Base-by-base conservation (phyloP, 2,888 invertebrate species). In the Drosophila meridiana region DNA sequence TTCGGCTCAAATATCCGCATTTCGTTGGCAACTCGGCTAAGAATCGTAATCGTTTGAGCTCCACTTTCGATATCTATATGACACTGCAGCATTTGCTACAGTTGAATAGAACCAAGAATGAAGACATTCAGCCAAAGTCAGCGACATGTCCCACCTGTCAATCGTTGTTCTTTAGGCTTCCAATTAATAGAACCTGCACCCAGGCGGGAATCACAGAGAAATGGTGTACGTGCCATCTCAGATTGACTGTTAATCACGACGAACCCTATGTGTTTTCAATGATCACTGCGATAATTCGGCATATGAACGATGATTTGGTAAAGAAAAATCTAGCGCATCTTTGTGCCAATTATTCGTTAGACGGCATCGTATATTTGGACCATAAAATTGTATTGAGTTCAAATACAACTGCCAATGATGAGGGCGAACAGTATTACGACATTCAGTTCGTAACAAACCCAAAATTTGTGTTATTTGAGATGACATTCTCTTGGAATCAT, bases 1-100 rank as follows among this genome's bases (percentile, higher is more conserved):
- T 50, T 9, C 50, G 50, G 4, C 50, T 2, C 32, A 50, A 9
- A n/a, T 50, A 50, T n/a, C 32, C 9, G n/a, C 32, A 0, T 9
- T 32, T n/a, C 5, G 50, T 50, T 8, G 32, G 4, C 9, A 50
- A 50, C 11, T n/a, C 32, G 32, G 5, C n/a, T 1, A n/a, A 32
- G 50, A 50, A 50, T n/a, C 50, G 50, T 6, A 50, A 50, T n/a
- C 50, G 50, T 2, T 28, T 50, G 50, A 50, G 50, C 9, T 50
- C 50, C n/a, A 50, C 50, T 5, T 50, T 4, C 2, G 50, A 50
- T n/a, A 50, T 50, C 2, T 50, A 50, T 2, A 50, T 32, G 50
- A 50, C 50, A n/a, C 50, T 50, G 2, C 48, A 50, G 4, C 48
- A 50, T n/a, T 9, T 50, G 48, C 48, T 50, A 7, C 50, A 50